Base-by-base conservation (phyloP, 2,888 invertebrate species). In the Tetropium fuscum region DNA sequence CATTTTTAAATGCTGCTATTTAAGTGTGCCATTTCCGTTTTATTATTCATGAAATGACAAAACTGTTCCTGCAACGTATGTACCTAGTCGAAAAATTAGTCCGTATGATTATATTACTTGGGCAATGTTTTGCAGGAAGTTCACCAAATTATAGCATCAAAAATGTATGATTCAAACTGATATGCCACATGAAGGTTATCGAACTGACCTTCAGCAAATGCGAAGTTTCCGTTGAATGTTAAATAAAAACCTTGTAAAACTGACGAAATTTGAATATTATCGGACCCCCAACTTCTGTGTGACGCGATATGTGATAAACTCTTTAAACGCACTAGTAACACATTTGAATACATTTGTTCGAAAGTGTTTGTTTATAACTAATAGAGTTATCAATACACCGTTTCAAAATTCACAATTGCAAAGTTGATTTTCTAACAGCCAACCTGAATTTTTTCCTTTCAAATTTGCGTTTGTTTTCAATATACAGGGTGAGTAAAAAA, bases 231-330 rank as follows among this genome's bases (percentile, higher is more conserved):
- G 66, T 61, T 47, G 53, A 63, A 66, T 66, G 66, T 63, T 68
- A 53, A 63, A 69, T 62, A 51, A 55, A 63, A 69, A 60, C 64
- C 69, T 69, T 67, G 67, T 60, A 45, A 51, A 63, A 59, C 56
- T 62, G 40, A 47, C 58, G 27, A 65, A 68, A 72, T 72, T 72
- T 72, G 66, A 72, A 72, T 72, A 71, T 72, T 70, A 72, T 70
- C 70, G 51, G 27, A 34, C 16, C 4, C 10, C 41, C 11, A 27
- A 27, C 10, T 38, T 27, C 18, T 18, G 20, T 38, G 15, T 25
- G 27, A 10, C 11, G 20, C 16, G 27, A 51, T 27, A 27, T 40
- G 40, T 40, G 19, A 20, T 13, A 13, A 1, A 13, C 13, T 32
- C 7, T 32, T 32, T 13, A 30, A 30, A 30, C 34, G 13, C 11